Base-by-base conservation (phyloP, 2,888 invertebrate genomes). In the Odontocerum albicorne region DNA sequence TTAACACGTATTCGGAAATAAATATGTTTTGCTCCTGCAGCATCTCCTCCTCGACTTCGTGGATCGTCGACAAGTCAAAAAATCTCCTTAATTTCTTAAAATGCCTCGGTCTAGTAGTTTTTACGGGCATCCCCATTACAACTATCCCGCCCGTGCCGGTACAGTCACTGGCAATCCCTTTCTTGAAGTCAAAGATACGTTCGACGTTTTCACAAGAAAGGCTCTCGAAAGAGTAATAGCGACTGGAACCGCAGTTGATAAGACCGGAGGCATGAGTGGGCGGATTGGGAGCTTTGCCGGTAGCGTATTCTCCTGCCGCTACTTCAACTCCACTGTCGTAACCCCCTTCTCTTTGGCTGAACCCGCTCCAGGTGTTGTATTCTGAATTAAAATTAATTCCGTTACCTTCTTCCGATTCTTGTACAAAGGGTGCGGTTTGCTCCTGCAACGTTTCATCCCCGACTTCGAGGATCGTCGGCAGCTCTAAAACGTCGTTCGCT, bases 281-380 rank as follows among this genome's bases (percentile, higher is more conserved):
- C 39, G 84, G 85, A 43, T 85, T 82, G 35, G 73, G 67, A 7
- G 84, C 80, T 3, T 80, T 80, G 64, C 86, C 87, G 65, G 86
- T 86, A 32, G 84, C 81, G 51, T 86, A 87, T 15, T 86, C 85
- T 1, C 85, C 84, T 50, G 75, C 74, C 43, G 78, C 79, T 42
- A 88, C 86, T 66, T 90, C 90, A 12, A 90, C 87, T 3, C 90
- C 91, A 65, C 90, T 90, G 66, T 90, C 90, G 68, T 88, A 90
- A 54, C 90, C 90, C 58, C 21, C 33, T 1, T 50, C 50, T 13
- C 20, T 22, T 12, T 20, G 8, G 33, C n/a, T 21, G n/a, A n/a
- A n/a, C n/a, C n/a, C n/a, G n/a, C n/a, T n/a, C n/a, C n/a, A n/a
- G n/a, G n/a, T n/a, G n/a, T n/a, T n/a, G n/a, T n/a, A n/a, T n/a